Evolutionary conservation across 2,888 invertebrate genomes (phyloP), one percentile per base, ranked within the genome.

Genomic region (Eilema depressum): DNA sequence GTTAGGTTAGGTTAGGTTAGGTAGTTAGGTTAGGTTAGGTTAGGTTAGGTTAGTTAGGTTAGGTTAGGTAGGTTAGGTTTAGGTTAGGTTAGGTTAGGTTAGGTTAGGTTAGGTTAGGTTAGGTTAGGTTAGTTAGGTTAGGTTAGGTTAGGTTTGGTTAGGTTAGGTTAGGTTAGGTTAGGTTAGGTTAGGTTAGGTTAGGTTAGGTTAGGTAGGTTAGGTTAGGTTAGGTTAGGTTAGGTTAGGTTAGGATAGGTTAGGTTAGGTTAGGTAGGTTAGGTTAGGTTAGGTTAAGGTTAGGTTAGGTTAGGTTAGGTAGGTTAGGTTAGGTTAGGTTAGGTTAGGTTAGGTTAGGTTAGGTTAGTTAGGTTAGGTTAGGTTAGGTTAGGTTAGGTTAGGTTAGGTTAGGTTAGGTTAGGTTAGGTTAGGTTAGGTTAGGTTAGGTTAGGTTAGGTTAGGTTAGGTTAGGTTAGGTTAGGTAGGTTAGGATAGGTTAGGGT

Each of bases 21-120:
- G 69, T 73, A 63, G 71, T 70, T 71, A 69, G 69, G 77, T 78
- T 77, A 75, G 47, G 47, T 53, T 75, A 72, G 76, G 76, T 76
- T 75, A 76, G 76, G 73, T 76, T 74, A 76, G 75, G 75, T 76
- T 75, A 47, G 41, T 25, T 64, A n/a, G n/a, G n/a, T n/a, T 53
- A 47, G 37, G 78, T 76, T 77, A 80, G 78, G 77, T 78, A 80
- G 80, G 78, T 78, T 77, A 80, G 28, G 80, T 77, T 78, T 77
- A 80, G 80, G 78, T 78, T 77, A 80, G 74, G 75, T 74, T 75
- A 74, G 73, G 72, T 72, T 74, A 63, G 63, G 63, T 71, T 63
- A 63, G 63, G 63, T 63, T 63, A 63, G 63, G 63, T 63, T 63
- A 69, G 68, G 68, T 72, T 72, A 68, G 72, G 68, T 69, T 71